These are phyloP conservation scores for Reticulitermes lucifugus DNA, from an alignment of 2,888 invertebrate genomes.

Conservation along the genomic window DNA sequence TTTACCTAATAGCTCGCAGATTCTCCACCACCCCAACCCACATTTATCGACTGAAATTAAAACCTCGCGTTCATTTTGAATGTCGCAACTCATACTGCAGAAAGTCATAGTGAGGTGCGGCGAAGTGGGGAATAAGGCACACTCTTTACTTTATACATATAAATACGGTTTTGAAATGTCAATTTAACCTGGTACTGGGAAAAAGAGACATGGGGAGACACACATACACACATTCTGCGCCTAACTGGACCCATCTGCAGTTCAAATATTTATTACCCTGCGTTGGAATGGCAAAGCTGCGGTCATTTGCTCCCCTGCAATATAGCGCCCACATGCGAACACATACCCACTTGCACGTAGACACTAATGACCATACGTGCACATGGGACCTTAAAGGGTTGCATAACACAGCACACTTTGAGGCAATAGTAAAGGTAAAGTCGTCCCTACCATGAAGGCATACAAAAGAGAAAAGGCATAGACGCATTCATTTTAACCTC, in stretches of 20 bases:
- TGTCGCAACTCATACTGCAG: neutral
- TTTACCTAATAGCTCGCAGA: neutral
- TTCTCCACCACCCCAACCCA: neutral
- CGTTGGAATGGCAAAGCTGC: constrained; percentile 38
- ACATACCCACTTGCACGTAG: neutral
- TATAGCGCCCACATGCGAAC: neutral
- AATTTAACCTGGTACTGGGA: neutral
- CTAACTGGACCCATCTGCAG: constrained; percentile 53
- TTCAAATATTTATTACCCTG: constrained; percentile 55
- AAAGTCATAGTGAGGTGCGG: neutral
- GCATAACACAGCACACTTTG: too few species aligned
- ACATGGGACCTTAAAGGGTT: neutral
- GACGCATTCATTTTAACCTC: too few species aligned
- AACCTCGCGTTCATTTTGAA: constrained; percentile 16
- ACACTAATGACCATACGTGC: constrained; percentile 24
- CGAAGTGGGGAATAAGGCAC: neutral
- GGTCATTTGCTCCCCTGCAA: constrained; percentile 19
- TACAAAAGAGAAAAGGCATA: too few species aligned
- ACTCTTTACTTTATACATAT: constrained; percentile 27
- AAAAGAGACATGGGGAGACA: neutral
- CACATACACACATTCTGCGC: neutral
- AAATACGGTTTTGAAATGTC: constrained; percentile 33
- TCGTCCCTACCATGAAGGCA: too few species aligned
- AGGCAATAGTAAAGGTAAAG: too few species aligned
- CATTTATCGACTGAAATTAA: constrained; percentile 16